Conservation (phyloP, 2,113 vertebrate species). For the Malaclemys terrapin region DNA sequence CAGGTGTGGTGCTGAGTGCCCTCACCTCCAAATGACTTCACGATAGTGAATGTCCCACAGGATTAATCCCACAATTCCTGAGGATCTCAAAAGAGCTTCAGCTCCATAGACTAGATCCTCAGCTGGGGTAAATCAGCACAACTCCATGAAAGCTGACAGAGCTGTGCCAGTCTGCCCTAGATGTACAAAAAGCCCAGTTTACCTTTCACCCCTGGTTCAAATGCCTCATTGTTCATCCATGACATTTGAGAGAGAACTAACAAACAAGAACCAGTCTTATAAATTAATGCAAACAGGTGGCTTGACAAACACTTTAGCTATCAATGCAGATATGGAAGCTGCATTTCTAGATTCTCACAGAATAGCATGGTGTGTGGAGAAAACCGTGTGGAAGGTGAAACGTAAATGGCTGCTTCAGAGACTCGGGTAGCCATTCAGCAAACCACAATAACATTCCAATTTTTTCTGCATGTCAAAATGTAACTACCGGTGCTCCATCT, state of each 20-base stretch:
- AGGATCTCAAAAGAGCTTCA: neutral
- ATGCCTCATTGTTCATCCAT: neutral
- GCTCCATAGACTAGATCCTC: neutral
- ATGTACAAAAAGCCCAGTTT: neutral
- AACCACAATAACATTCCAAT: conserved; percentile 50
- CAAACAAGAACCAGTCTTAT: neutral
- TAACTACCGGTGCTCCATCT: conserved; percentile 68
- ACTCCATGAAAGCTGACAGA: neutral
- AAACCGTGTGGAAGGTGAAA: neutral
- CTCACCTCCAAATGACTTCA: neutral
- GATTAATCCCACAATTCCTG: neutral
- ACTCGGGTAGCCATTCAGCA: conserved; percentile 40
- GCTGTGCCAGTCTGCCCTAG: neutral
- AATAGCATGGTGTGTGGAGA: neutral
- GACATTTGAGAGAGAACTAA: neutral
- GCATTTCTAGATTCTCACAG: neutral
- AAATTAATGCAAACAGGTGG: neutral
- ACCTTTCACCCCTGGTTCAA: neutral
- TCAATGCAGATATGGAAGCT: neutral
- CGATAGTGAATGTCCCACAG: neutral
- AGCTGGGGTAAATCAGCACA: neutral
- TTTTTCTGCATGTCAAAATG: conserved; percentile 68
- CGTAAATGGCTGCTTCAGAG: conserved; percentile 48
- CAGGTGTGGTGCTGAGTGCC: neutral
- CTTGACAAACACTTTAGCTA: neutral